Evolutionary conservation across 2,797 vertebrate genomes (phyloP).

Genomic region (Eleutherodactylus coqui): DNA sequence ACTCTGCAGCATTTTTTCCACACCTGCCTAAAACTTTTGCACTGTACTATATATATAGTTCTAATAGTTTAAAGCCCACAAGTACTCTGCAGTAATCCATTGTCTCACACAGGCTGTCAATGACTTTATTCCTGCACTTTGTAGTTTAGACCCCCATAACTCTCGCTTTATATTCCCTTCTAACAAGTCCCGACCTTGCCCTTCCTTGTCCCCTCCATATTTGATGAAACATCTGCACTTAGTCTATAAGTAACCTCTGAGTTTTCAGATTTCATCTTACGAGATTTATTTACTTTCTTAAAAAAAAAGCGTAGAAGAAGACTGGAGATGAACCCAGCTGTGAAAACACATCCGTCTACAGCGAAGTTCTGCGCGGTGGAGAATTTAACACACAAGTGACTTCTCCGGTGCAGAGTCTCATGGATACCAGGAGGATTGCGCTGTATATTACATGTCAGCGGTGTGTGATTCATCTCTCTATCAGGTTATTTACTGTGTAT

Average conservation of each 20-base stretch:
- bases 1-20: no score
- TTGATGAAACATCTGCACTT: constrained; percentile 26
- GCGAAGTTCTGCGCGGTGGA: constrained; percentile 20
- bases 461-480: constrained; percentile 32
- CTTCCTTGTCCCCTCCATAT: not conserved
- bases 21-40: no score
- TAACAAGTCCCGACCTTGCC: not conserved
- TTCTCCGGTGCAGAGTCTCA: constrained; percentile 1
- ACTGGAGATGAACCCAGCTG: constrained; percentile 41
- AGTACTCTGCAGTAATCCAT: no score
- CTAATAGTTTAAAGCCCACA: no score
- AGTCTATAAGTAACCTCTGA: constrained; percentile 21
- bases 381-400: constrained; percentile 28
- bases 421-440: constrained; percentile 31
- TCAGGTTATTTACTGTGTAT: constrained; percentile 56
- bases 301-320: not conserved
- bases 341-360: constrained; percentile 35
- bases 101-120: not conserved
- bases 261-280: constrained; percentile 30
- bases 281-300: constrained; percentile 35
- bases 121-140: not conserved
- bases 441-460: constrained; percentile 43
- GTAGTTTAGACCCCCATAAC: not conserved
- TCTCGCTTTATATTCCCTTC: not conserved
- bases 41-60: no score